These are phyloP conservation scores for Drosophila neutralis DNA, from an alignment of 2,888 invertebrate genomes.

Conservation along the genomic window DNA sequence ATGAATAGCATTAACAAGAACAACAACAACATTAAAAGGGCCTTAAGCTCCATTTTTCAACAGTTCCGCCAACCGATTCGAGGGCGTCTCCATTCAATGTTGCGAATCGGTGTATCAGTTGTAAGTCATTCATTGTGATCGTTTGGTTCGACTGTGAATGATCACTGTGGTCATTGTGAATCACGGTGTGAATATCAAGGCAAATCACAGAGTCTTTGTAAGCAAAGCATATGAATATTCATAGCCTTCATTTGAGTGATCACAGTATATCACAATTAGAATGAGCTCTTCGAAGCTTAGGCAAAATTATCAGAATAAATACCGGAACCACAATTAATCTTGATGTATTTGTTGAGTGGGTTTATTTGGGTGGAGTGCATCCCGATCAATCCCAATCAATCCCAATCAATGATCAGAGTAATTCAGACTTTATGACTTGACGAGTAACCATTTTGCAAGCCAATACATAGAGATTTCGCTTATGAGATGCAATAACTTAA, in stretches of 20 bases:
- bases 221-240: neutral
- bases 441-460: neutral
- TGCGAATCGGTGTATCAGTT: slow-evolving; percentile 34
- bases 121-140: neutral
- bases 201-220: neutral
- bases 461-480: neutral
- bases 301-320: neutral
- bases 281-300: neutral
- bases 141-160: neutral
- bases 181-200: neutral
- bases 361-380: neutral
- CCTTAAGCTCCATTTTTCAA: slow-evolving; percentile 49
- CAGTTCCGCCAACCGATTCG: slow-evolving; percentile 52
- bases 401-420: neutral
- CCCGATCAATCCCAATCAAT: neutral
- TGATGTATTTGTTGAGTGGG: neutral
- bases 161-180: neutral
- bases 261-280: neutral
- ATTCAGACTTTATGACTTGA: neutral
- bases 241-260: neutral
- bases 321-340: neutral
- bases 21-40: slow-evolving; percentile 3
- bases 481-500: too few relatives aligned
- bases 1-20: slow-evolving; percentile 27
- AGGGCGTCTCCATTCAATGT: slow-evolving; percentile 32